Base-by-base conservation (phyloP, 2,113 vertebrate species). In the Xiphophorus hellerii region DNA sequence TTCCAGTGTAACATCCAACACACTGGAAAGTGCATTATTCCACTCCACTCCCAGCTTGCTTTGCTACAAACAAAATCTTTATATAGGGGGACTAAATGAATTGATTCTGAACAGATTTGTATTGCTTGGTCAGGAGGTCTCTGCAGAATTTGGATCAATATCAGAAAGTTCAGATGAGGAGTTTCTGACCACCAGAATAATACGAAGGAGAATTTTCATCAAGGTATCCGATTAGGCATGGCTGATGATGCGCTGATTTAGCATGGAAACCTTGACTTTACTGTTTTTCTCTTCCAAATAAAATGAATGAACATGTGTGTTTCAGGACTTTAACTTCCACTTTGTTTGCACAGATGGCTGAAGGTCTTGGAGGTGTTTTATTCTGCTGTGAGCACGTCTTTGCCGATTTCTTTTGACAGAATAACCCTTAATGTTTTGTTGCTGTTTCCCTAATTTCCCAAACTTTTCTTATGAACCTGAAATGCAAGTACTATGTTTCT, bases 101-200 rank as follows among this genome's bases (percentile, higher is more conserved):
- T 73, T 72, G 77, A 81, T 72, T 90, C 73, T 79, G 68, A 60
- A 79, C 88, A 66, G 86, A 92, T 95, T 89, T 93, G 1, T 95
- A 79, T 95, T 93, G 93, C 89, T 92, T 84, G 88, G 81, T 89
- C 85, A 98, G 96, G 96, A 97, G 77, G 82, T 98, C 90, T 90
- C 83, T 73, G 89, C 94, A 87, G 95, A 97, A 84, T 92, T 98
- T 84, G 96, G 96, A 58, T 92, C 88, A 89, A 88, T 95, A 90
- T 96, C 96, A 88, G 92, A 90, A 90, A 97, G 95, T 95, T 98
- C 97, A 1, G 97, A 94, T 70, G 96, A 98, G 0, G 95, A 97
- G 54, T 94, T 95, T 91, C 91, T 98, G 88, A 98, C 96, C 29
- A 96, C 96, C 94, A 96, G 96, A 94, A 93, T 98, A 80, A 76